Evolutionary conservation across 2,888 invertebrate genomes (phyloP).

Genomic region (Eupeodes luniger): DNA sequence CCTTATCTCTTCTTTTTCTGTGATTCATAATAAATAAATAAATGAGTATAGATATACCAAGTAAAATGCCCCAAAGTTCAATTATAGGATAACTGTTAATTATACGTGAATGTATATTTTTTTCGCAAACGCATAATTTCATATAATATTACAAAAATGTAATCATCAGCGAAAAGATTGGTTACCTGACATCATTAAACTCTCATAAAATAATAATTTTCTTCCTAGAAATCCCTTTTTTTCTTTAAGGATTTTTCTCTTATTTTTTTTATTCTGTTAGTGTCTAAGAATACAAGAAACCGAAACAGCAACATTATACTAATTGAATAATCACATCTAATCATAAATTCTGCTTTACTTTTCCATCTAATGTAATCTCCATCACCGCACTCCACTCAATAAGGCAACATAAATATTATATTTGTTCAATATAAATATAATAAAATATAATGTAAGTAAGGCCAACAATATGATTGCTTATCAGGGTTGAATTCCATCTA

Average conservation of each 20-base stretch:
- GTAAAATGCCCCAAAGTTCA: too few species aligned
- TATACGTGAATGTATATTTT: not conserved
- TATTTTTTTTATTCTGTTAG: not conserved
- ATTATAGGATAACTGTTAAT: too few species aligned
- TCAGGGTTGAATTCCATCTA: slow-evolving; percentile 57
- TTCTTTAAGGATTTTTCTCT: not conserved
- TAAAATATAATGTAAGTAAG: slow-evolving; percentile 6
- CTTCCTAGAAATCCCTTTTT: slow-evolving; percentile 47
- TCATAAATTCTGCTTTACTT: slow-evolving; percentile 43
- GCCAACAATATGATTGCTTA: slow-evolving; percentile 44
- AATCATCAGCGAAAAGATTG: not conserved
- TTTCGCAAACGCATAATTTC: not conserved
- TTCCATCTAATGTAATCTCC: not conserved
- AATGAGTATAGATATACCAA: too few species aligned
- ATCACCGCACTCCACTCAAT: not conserved
- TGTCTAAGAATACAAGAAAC: not conserved
- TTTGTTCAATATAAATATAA: slow-evolving; percentile 42
- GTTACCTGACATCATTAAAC: not conserved
- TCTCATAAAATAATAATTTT: slow-evolving; percentile 9
- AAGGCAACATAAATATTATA: slow-evolving; percentile 27
- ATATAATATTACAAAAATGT: not conserved
- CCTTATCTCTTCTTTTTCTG: too few species aligned
- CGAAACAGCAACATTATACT: not conserved
- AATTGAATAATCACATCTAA: slow-evolving; percentile 53
- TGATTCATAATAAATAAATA: too few species aligned